Evolutionary conservation across 2,113 vertebrate species (phyloP), one percentile per base, ranked within the genome.

Genomic region (Haliaeetus leucogaster): DNA sequence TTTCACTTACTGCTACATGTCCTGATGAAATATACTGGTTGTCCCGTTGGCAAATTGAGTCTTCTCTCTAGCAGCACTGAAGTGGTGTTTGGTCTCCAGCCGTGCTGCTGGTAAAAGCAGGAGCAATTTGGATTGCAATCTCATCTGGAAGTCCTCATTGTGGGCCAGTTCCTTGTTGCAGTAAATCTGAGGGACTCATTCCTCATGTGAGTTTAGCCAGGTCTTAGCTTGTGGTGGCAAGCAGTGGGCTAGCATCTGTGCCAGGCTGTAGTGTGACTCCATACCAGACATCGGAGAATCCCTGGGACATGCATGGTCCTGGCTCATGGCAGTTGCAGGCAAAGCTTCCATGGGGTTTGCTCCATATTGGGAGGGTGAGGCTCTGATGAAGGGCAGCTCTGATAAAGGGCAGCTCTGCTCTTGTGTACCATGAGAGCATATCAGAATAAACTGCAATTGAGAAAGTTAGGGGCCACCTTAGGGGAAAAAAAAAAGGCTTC

Each of bases 261-360:
- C 65, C 47, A 63, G 45, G 32, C 48, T 40, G 5, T 3, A 9
- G 25, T 22, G 55, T 25, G n/a, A 66, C 19, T 38, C n/a, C 14
- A 0, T 10, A 6, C 0, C 14, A 45, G 48, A 45, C 30, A 15
- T 34, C 38, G 15, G 53, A 74, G 56, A 22, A 29, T 4, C 58
- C 55, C 40, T 21, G 43, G 53, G 48, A 18, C 5, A 0, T 0
- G 1, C 1, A 0, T 11, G 34, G 27, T 62, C 38, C 45, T 74
- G 73, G n/a, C 58, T 38, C 1, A 3, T 25, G 66, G 19, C 40
- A 36, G 22, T 3, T 21, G 45, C 55, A 56, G 76, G 34, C 3
- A n/a, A 23, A 82, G 55, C 56, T 53, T 63, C 50, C 5, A 0
- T 8, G 36, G 63, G 20, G 2, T 56, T 77, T 73, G 36, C 7